Evolutionary conservation across 2,113 vertebrate species (phyloP).

Genomic region (Sinocyclocheilus grahami): DNA sequence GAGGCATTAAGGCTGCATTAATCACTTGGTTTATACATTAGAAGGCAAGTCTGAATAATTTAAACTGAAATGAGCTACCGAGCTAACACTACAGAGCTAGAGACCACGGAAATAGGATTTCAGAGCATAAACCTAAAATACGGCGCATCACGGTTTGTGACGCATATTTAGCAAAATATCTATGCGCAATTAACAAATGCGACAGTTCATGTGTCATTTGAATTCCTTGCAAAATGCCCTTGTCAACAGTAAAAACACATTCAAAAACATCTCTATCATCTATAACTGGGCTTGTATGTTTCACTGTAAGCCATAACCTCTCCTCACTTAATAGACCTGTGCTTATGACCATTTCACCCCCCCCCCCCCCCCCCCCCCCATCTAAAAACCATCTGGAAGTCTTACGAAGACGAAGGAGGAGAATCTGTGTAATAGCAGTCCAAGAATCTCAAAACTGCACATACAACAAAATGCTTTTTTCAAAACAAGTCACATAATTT

Average conservation of each 20-base stretch:
- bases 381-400: constrained; percentile 8
- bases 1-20: constrained; percentile 54
- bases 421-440: background rate
- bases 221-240: constrained; percentile 16
- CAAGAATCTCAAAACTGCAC: background rate
- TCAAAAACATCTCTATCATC: constrained; percentile 15
- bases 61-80: constrained; percentile 20
- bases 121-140: constrained; percentile 19
- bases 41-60: constrained; percentile 38
- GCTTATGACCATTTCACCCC: background rate
- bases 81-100: constrained; percentile 10
- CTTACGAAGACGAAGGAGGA: background rate
- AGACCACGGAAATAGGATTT: constrained; percentile 1
- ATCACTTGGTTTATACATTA: constrained; percentile 48
- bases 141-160: background rate
- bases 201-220: background rate
- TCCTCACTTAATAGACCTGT: background rate
- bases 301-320: constrained; percentile 8
- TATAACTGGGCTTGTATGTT: background rate
- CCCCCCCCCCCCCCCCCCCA: background rate
- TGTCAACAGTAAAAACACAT: constrained; percentile 26
- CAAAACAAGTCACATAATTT: background rate
- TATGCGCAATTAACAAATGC: constrained; percentile 27
- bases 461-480: background rate
- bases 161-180: background rate